Base-by-base conservation (phyloP, 2,797 vertebrate genomes). In the Acanthurus lineatus region DNA sequence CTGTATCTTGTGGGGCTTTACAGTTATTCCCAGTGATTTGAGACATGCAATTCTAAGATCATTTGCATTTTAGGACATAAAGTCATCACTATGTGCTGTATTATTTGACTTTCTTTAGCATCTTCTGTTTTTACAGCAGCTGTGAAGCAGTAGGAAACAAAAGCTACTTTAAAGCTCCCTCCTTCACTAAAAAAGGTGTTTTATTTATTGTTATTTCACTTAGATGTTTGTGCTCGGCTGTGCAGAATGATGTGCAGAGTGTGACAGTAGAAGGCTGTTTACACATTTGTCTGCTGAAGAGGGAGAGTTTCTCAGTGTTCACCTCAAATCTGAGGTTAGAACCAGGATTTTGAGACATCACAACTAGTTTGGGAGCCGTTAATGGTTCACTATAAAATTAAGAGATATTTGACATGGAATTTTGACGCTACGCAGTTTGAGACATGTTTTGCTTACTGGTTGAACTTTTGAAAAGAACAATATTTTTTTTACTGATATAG, bases 1-100 rank as follows among this genome's bases (percentile, higher is more conserved):
- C 66, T 53, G 35, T 56, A 54, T 75, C 45, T 69, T 73, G 15
- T 57, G 52, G 44, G 52, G 69, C n/a, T 66, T 86, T 67, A 40
- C 38, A 40, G 38, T 40, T 63, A 52, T 72, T 74, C n/a, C 56
- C 42, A 22, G 42, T 74, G 72, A 79, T 22, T 79, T 35, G 9
- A 73, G 61, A 62, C 48, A 42, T 47, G 12, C 54, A 69, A 38
- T 49, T 16, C 20, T 8, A 19, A 64, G 66, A 44, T 62, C 17
- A 49, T 72, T 73, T 66, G 20, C 19, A 70, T 83, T 75, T 70
- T 42, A 38, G 32, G 22, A 60, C 59, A 69, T 62, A 28, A 68
- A 72, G 53, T 62, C 28, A 56, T 65, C 6, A 42, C n/a, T 19
- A 10, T 20, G 22, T 3, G 28, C 8, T 54, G 35, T n/a, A 15